Conservation (phyloP, 2,113 vertebrate species). For the Microcebus griseorufus region DNA sequence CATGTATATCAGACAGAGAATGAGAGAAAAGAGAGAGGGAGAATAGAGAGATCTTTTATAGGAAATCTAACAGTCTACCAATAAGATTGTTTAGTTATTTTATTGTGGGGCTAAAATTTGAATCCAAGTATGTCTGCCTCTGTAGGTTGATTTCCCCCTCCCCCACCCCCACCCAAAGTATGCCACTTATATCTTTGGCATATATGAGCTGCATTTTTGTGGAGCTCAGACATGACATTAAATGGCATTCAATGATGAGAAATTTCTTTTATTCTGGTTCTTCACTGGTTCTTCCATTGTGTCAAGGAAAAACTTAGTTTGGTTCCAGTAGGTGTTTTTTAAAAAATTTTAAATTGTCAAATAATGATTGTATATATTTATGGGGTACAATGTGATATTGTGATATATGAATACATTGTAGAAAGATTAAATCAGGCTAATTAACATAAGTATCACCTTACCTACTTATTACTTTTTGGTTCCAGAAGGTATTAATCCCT, state of each 20-base stretch:
- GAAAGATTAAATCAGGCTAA: background rate
- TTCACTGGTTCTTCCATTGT: background rate
- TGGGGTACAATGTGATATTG: background rate
- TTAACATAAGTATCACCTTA: background rate
- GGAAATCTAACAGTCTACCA: background rate
- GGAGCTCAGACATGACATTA: background rate
- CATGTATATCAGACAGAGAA: background rate
- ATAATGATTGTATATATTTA: background rate
- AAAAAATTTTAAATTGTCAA: background rate
- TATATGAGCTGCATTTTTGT: background rate
- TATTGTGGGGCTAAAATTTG: background rate
- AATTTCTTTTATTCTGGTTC: background rate
- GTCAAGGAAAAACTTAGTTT: background rate
- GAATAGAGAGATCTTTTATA: background rate
- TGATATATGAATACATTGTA: background rate
- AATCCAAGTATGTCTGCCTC: background rate
- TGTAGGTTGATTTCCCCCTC: background rate
- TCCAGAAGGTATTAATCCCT: background rate
- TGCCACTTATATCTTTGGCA: background rate
- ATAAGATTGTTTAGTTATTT: background rate
- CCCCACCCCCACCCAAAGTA: fast-evolving
- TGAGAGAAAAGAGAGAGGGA: too few relatives aligned
- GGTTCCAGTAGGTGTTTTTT: background rate
- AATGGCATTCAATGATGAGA: background rate
- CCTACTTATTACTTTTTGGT: background rate